Evolutionary conservation across 2,113 vertebrate species (phyloP), one percentile per base, ranked within the genome.

Genomic region (Aspiorhynchus laticeps): DNA sequence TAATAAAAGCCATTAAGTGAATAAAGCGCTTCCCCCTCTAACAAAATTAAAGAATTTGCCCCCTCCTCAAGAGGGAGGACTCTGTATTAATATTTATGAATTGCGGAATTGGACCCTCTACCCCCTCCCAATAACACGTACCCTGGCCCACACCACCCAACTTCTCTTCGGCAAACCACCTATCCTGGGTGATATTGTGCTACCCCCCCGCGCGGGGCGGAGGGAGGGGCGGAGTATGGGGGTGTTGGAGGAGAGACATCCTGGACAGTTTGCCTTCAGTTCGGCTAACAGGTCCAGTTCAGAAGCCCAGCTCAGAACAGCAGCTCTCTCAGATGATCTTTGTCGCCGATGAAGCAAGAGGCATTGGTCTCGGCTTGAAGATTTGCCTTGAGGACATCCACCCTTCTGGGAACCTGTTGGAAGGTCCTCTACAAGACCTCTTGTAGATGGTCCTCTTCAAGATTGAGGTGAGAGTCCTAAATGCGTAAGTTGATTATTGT

Each of bases 1-100:
- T 96, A 96, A 96, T 96, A 95, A 96, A 96, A 95, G 93, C 95
- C 95, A 96, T 96, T 96, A 95, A 95, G 94, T 95, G 95, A 95
- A 95, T 96, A 95, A 96, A 95, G 95, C 94, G 93, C 95, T 96
- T 95, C 95, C 95, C 95, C 93, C 93, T 94, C 93, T 95, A 96
- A 96, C 95, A 94, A 95, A 96, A 96, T 95, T 95, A 96, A 96
- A 95, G 94, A 94, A 93, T 95, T 93, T 93, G 92, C 90, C 94
- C 94, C 94, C 76, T 48, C 75, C 93, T 93, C 90, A 91, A 92
- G 93, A 93, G 92, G 93, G 93, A 92, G 92, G 93, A 92, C 93
- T 93, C 92, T 93, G 91, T 95, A 95, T 95, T 96, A 96, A 96
- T 96, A 96, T 96, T 96, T 95, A 96, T 96, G 94, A 96, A 95